phyloP scores from a whole-genome alignment of 2,797 vertebrate genomes.

The Hydrocynus forskahlii region DNA sequence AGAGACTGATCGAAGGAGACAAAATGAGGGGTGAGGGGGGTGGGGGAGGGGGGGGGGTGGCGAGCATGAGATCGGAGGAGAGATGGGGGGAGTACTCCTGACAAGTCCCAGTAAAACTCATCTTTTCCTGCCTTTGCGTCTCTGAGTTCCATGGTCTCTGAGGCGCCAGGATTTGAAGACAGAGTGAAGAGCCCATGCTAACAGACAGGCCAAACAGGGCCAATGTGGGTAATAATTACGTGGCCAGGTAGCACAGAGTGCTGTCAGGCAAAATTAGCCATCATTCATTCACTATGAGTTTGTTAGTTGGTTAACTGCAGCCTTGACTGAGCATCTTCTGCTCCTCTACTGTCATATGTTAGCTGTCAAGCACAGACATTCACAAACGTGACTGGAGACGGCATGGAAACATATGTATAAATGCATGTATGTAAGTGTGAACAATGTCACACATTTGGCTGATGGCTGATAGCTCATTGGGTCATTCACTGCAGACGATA shows the following conservation, averaged over 20 bases:
- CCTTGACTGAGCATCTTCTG: no score
- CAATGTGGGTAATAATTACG: neutral
- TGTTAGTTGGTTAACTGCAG: neutral
- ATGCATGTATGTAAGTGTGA: no score
- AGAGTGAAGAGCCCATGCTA: constrained; percentile 3
- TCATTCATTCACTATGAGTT: neutral
- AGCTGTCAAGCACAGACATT: no score
- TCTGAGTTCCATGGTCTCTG: constrained; percentile 19
- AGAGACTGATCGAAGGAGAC: constrained; percentile 49
- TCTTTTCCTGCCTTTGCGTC: constrained; percentile 25
- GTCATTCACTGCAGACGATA: no score
- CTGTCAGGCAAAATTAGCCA: neutral
- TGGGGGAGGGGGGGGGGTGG: neutral
- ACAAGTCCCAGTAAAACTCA: constrained; percentile 44
- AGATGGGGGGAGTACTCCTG: neutral
- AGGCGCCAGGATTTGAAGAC: constrained; percentile 23
- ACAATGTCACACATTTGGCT: no score
- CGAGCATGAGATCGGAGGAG: constrained; percentile 18
- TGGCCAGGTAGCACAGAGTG: neutral
- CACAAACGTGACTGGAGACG: no score
- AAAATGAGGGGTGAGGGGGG: constrained; percentile 12
- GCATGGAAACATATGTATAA: no score
- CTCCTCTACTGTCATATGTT: no score
- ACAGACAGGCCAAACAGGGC: neutral
- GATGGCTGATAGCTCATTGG: no score